These are phyloP conservation scores for Dysidea cf. avara DNA, from an alignment of 37 sponge, comb jelly and placozoan genomes.

Conservation along the genomic window DNA sequence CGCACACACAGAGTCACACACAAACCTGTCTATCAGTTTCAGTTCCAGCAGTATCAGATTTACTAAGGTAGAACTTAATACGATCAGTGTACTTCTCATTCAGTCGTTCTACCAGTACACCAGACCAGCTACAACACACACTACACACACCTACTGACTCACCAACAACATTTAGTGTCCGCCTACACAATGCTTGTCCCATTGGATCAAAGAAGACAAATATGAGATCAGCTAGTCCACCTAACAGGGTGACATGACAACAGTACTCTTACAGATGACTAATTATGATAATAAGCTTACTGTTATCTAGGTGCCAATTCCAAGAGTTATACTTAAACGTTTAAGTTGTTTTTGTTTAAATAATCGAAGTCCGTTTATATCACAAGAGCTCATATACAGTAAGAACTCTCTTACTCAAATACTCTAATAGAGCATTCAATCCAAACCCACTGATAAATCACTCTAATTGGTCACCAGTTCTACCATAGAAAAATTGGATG, in stretches of 20 bases:
- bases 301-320: too few relatives aligned
- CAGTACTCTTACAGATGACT: too few relatives aligned
- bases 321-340: too few relatives aligned
- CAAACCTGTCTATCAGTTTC: constrained; percentile 62
- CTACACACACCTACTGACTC: neutral
- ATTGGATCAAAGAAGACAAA: constrained; percentile 85
- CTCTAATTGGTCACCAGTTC: too few relatives aligned
- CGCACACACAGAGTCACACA: neutral
- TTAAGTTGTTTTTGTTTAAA: too few relatives aligned
- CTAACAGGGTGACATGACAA: constrained; percentile 18
- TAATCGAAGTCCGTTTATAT: too few relatives aligned
- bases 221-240: constrained; percentile 56
- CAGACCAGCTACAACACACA: neutral
- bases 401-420: too few relatives aligned
- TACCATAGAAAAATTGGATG: too few relatives aligned
- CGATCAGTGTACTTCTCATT: constrained; percentile 49
- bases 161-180: constrained; percentile 83
- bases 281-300: too few relatives aligned
- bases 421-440: too few relatives aligned
- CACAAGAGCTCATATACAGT: too few relatives aligned
- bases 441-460: too few relatives aligned
- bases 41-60: constrained; percentile 79
- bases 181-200: constrained; percentile 78
- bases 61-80: constrained; percentile 63
- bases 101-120: constrained; percentile 18